Evolutionary conservation across 2,113 vertebrate species (phyloP), one percentile per base, ranked within the genome.

Genomic region (Ahaetulla prasina): DNA sequence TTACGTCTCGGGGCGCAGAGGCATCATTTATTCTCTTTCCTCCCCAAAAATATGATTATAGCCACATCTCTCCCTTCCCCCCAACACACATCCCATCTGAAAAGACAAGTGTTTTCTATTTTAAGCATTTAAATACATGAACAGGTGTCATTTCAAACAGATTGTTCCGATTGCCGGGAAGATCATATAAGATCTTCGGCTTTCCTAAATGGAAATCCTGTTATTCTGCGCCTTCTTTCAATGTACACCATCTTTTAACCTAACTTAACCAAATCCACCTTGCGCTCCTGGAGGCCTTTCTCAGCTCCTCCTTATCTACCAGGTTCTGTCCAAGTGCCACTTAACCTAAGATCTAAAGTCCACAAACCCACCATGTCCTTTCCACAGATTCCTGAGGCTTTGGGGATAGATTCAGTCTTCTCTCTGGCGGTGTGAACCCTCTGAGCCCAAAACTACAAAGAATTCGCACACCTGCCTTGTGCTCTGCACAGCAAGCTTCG

Each of bases 401-500:
- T 95, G 95, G 97, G 97, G 96, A 95, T 96, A 95, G 96, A 95
- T 94, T 93, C 87, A 94, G 96, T 92, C 97, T 96, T 96, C 95
- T 95, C 93, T 96, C 94, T 93, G 95, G 96, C 95, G 95, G 93
- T 92, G 91, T 96, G 95, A 96, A 95, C 96, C 96, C 94, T 95
- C 6, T 96, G 96, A 96, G 95, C 97, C 27, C 1, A 63, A 63
- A 97, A 98, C 96, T n/a, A 97, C 91, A 97, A 96, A 96, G 95
- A 93, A 96, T 96, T 95, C 95, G 94, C 96, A 97, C 97, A 98
- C 98, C 97, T 98, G 97, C 96, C 97, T 96, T 96, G 92, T 96
- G 94, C 90, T 54, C 94, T 93, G 96, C 95, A 94, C 93, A 96
- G 94, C 93, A 50, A 85, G 93, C 96, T 93, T 0, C 92, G 93